Evolutionary conservation across 2,797 vertebrate species (phyloP).

Genomic region (Sebastes matsubarae): DNA sequence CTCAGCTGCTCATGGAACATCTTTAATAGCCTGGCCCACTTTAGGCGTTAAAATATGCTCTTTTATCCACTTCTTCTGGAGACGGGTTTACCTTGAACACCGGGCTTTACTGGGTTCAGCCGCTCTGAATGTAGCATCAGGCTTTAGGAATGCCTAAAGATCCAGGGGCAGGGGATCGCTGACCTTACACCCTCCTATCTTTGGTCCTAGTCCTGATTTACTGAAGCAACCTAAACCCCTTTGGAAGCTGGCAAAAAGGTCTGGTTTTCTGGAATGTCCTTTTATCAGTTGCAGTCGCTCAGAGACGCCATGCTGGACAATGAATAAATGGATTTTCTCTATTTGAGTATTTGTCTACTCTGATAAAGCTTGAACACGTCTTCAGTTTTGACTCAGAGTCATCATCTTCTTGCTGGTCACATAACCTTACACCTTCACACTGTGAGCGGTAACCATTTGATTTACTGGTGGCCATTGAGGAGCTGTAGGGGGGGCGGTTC

Average conservation of each 20-base stretch:
- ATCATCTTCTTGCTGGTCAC: neutral
- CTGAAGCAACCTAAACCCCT: conserved; percentile 12
- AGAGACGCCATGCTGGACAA: neutral
- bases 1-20: conserved; percentile 20
- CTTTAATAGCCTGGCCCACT: conserved; percentile 13
- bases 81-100: conserved; percentile 10
- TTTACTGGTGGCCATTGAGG: neutral
- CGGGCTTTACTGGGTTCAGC: conserved; percentile 6
- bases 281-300: conserved; percentile 22
- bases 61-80: conserved; percentile 41
- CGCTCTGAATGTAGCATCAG: conserved; percentile 7
- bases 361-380: neutral
- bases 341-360: neutral
- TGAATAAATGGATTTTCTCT: neutral
- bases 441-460: neutral
- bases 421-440: neutral
- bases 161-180: conserved; percentile 34
- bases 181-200: conserved; percentile 58
- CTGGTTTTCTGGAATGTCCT: conserved; percentile 39
- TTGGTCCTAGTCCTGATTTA: conserved; percentile 50
- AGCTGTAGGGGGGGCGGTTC: neutral
- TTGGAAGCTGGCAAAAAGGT: neutral
- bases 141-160: conserved; percentile 44
- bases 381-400: neutral
- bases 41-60: conserved; percentile 25